A percentile compares a stretch with the other conserved stretches of the same genome.
These are phyloP conservation scores for Castor canadensis DNA, from an alignment of 2,113 vertebrate genomes.

Conservation along the genomic window DNA sequence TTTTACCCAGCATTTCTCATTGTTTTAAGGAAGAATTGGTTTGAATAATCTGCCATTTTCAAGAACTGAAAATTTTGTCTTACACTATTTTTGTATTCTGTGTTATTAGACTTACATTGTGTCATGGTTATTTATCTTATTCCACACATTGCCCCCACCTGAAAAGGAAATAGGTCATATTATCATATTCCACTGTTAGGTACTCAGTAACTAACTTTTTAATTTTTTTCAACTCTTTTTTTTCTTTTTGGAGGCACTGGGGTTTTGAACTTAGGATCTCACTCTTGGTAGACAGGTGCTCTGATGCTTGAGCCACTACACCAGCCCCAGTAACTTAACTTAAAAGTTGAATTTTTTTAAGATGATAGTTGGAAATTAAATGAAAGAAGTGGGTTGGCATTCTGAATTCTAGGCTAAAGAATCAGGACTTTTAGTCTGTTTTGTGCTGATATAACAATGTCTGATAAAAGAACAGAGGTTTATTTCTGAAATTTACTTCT, in stretches of 20 bases:
- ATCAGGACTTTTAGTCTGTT: not conserved
- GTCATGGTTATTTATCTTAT: not conserved
- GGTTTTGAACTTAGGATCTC: no score
- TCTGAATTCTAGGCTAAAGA: not conserved
- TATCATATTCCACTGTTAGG: not conserved
- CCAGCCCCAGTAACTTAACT: no score
- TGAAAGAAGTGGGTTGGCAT: not conserved
- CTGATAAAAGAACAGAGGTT: no score
- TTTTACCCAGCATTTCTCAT: not conserved
- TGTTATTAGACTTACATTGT: not conserved
- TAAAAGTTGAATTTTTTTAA: not conserved
- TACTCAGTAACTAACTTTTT: not conserved
- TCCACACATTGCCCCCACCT: not conserved
- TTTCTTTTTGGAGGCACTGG: no score
- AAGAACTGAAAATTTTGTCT: not conserved
- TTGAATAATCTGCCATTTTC: not conserved
- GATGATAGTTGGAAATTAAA: not conserved
- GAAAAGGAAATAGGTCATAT: not conserved
- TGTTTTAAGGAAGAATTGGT: not conserved
- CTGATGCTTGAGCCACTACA: no score
- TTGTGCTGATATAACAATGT: no score
- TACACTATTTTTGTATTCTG: not conserved
- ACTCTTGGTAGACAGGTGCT: no score
- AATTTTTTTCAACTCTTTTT: no score
- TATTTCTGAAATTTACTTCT: not conserved